Conservation (phyloP, 2,888 invertebrate species). For the Microplitis deprimator region DNA sequence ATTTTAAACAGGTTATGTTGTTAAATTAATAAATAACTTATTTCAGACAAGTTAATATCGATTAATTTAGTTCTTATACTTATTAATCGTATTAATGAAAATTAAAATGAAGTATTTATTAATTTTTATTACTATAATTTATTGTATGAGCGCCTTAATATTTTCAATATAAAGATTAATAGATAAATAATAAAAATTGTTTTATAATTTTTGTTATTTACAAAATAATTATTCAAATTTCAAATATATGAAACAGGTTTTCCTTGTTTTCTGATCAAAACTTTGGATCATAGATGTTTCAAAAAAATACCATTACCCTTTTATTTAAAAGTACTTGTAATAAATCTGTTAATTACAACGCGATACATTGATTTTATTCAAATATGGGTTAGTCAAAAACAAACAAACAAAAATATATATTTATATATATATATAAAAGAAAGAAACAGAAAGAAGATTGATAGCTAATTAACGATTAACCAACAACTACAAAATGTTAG, state of each 20-base stretch:
- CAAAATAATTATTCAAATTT: too few relatives aligned
- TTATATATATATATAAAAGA: neutral
- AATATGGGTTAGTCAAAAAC: neutral
- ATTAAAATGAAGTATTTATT: too few relatives aligned
- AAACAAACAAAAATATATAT: neutral
- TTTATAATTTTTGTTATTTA: too few relatives aligned
- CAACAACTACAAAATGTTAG: neutral
- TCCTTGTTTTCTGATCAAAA: slow-evolving; percentile 5
- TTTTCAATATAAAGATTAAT: too few relatives aligned
- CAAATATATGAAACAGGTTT: neutral
- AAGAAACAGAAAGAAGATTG: neutral
- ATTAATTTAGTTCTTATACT: too few relatives aligned
- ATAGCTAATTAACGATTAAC: neutral
- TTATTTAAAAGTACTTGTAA: neutral
- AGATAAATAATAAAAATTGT: too few relatives aligned
- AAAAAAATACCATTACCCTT: neutral
- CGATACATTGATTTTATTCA: neutral
- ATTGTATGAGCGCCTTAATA: too few relatives aligned
- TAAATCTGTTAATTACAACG: neutral
- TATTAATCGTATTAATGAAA: too few relatives aligned
- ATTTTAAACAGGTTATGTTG: too few relatives aligned
- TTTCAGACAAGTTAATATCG: too few relatives aligned
- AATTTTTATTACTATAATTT: too few relatives aligned
- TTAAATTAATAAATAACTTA: too few relatives aligned
- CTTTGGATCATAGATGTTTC: neutral